Percentiles rank a stretch among this genome's conserved stretches.
These are phyloP conservation scores for Itoplectis maculator DNA, from an alignment of 2,888 invertebrate species.

Conservation along the genomic window DNA sequence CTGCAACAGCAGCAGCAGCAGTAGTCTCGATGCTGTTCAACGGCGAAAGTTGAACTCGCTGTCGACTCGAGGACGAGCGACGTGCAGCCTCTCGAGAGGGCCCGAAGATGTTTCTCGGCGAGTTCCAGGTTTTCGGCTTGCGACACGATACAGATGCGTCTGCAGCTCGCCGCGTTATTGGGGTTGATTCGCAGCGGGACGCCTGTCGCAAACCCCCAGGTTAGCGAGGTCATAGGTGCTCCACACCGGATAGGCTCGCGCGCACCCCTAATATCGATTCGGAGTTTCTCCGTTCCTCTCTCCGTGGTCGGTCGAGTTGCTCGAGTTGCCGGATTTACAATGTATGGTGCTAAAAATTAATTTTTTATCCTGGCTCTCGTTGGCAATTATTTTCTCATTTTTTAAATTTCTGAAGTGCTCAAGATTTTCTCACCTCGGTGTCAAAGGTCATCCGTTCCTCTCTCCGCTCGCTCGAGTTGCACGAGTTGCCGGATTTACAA, in stretches of 20 bases:
- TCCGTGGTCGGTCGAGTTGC: not conserved
- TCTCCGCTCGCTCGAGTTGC: no score
- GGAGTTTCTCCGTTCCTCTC: not conserved
- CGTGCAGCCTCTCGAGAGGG: slow-evolving; percentile 35
- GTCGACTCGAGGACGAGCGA: slow-evolving; percentile 1
- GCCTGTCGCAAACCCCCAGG: slow-evolving; percentile 42
- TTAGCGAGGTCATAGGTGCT: slow-evolving; percentile 38
- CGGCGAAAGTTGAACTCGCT: slow-evolving; percentile 70
- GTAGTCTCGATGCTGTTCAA: slow-evolving; percentile 69
- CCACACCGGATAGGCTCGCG: slow-evolving; percentile 31
- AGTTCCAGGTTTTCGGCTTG: slow-evolving; percentile 1
- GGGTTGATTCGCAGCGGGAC: slow-evolving; percentile 65
- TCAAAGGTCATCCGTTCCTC: slow-evolving; percentile 2
- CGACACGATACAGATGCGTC: slow-evolving; percentile 25
- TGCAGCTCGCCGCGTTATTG: slow-evolving; percentile 57
- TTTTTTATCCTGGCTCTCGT: not conserved
- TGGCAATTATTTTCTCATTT: not conserved
- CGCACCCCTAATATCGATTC: slow-evolving; percentile 53
- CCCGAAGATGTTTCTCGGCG: slow-evolving; percentile 38
- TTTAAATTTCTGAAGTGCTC: not conserved
- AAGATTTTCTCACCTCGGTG: not conserved
- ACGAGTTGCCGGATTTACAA: no score
- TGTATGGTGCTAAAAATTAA: no score
- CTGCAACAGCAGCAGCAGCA: slow-evolving; percentile 66
- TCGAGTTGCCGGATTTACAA: no score